Evolutionary conservation across 2,797 vertebrate species (phyloP).

Genomic region (Alauda arvensis): DNA sequence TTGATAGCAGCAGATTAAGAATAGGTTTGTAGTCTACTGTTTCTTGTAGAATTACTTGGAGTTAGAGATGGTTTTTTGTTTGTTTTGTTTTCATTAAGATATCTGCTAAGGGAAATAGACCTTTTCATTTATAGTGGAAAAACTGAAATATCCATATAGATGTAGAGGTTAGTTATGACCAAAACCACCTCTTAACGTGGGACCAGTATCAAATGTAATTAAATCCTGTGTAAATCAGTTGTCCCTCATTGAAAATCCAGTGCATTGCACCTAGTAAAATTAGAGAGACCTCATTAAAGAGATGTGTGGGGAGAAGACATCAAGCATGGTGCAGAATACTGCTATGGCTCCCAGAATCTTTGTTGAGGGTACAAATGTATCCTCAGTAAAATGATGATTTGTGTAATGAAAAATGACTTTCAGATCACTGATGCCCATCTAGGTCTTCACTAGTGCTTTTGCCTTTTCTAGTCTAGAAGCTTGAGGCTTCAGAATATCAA

Average conservation of each 20-base stretch:
- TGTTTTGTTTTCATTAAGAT: background rate
- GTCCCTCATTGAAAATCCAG: background rate
- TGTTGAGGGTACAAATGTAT: background rate
- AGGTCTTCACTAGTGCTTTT: background rate
- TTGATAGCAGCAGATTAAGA: background rate
- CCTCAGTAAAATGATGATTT: background rate
- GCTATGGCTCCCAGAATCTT: background rate
- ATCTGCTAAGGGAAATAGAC: background rate
- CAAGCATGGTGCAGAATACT: background rate
- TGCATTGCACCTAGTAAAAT: background rate
- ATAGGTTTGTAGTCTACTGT: background rate
- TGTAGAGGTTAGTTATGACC: background rate
- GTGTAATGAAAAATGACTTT: background rate
- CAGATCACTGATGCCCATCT: rapidly evolving
- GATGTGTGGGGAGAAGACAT: background rate
- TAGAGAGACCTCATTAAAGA: background rate
- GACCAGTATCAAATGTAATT: background rate
- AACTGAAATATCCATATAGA: background rate
- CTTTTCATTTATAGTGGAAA: background rate
- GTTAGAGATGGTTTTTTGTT: rapidly evolving
- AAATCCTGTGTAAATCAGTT: background rate
- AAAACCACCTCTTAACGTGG: background rate
- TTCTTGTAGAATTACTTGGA: background rate
- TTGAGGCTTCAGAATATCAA: background rate
- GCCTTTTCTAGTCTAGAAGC: background rate